Evolutionary conservation across 1,140 invertebrate species (phyloP), one percentile per base, ranked within the genome.

Genomic region (Reticulitermes speratus): DNA sequence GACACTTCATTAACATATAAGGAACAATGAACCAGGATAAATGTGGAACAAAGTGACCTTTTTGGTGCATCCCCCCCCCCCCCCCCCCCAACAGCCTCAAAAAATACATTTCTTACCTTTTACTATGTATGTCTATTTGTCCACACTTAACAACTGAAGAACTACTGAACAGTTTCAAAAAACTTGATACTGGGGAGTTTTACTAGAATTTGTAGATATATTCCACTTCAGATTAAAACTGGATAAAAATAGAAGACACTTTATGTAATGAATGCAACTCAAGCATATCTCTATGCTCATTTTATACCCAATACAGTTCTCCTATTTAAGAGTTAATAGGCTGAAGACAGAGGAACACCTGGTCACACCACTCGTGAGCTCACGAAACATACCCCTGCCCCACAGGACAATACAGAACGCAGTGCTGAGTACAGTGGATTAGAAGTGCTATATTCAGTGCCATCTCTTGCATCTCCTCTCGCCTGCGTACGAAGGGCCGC

Each of bases 401-500:
- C 93, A 75, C 94, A 90, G 87, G 92, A 93, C n/a, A 93, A 94
- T 38, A 94, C 90, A 83, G 93, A 94, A 86, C 93, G 92, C 32
- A 95, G 90, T 88, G 94, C 94, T 52, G 93, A 89, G 83, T 91
- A 91, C 55, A 95, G 89, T 82, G 94, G 65, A 44, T 87, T 83
- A 38, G 30, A 84, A 25, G 84, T 44, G 7, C 65, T 23, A 9
- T 32, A 16, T 14, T 55, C 65, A 52, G 44, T 30, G 3, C 25
- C 2, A 87, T n/a, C 69, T 86, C 52, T 69, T 19, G 86, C 86
- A 32, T 86, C 86, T 38, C 83, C 5, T 65, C 86, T 48, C 30
- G 86, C 86, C 21, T 86, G 86, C 25, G 84, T 84, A 9, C 86
- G 48, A 48, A 86, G 48, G 16, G 89, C 89, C 14, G 89, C 87